Evolutionary conservation across 2,888 invertebrate species (phyloP).

Genomic region (Ophion ellenae): DNA sequence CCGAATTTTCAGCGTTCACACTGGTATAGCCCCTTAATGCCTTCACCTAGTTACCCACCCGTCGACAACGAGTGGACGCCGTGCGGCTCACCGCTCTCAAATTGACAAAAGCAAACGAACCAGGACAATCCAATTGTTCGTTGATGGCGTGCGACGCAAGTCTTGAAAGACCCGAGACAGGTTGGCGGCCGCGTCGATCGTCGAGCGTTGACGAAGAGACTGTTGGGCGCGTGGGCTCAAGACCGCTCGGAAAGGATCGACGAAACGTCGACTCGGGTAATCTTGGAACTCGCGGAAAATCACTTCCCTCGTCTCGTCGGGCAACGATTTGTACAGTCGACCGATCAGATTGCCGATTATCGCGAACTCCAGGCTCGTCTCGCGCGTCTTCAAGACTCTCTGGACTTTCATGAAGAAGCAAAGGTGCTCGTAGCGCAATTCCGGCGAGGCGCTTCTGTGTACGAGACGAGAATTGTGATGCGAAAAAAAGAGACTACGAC

Average conservation of each 20-base stretch:
- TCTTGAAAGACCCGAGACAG: constrained; percentile 62
- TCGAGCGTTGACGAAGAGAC: constrained; percentile 60
- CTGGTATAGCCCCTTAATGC: too few relatives aligned
- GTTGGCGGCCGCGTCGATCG: constrained; percentile 23
- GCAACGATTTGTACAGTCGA: constrained; percentile 75
- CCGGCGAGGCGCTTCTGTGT: constrained; percentile 73
- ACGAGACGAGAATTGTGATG: background rate
- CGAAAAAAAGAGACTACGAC: constrained; percentile 6
- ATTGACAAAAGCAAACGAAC: constrained; percentile 68
- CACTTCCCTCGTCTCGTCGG: constrained; percentile 71
- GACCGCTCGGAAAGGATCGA: constrained; percentile 56
- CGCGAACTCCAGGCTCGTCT: constrained; percentile 71
- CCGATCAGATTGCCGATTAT: constrained; percentile 75
- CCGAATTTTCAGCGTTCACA: too few relatives aligned
- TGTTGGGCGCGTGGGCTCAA: constrained; percentile 35
- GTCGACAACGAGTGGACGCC: too few relatives aligned
- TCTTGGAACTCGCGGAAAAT: constrained; percentile 59
- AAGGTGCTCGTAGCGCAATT: constrained; percentile 75
- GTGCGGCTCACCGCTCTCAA: too few relatives aligned
- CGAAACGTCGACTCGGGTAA: constrained; percentile 56
- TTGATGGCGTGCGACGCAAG: constrained; percentile 71
- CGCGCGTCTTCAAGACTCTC: constrained; percentile 69
- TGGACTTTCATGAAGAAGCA: constrained; percentile 76
- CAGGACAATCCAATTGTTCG: constrained; percentile 73
- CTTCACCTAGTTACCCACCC: too few relatives aligned